Conservation (phyloP, 2,888 invertebrate species). For the Nasonovia ribisnigri region DNA sequence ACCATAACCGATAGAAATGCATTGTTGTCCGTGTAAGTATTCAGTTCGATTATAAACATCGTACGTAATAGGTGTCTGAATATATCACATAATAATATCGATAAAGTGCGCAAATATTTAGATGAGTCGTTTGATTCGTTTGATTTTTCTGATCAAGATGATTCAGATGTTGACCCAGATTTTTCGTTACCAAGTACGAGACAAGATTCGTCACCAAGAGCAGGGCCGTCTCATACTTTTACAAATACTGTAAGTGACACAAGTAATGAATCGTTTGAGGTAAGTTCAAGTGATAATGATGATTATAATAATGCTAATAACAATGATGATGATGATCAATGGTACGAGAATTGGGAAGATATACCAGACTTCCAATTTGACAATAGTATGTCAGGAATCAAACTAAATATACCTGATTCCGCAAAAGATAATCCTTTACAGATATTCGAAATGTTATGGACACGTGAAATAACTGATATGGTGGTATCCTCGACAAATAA, state of each 20-base stretch:
- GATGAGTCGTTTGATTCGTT: background rate
- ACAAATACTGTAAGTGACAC: background rate
- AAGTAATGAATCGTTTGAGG: constrained; percentile 21
- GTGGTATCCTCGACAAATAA: constrained; percentile 16
- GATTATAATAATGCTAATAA: background rate
- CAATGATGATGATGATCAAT: constrained; percentile 1
- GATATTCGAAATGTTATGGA: constrained; percentile 28
- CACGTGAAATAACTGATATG: background rate
- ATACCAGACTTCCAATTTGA: constrained; percentile 38
- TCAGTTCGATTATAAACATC: background rate
- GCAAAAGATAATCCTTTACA: constrained; percentile 27
- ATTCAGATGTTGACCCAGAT: constrained; percentile 13
- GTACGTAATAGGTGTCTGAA: background rate
- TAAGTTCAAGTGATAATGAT: constrained; percentile 19
- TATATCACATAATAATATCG: constrained; percentile 23
- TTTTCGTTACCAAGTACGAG: constrained; percentile 18
- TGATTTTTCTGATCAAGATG: background rate
- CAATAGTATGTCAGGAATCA: constrained; percentile 21
- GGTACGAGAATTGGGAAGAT: constrained; percentile 32
- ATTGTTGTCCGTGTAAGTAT: too few species aligned
- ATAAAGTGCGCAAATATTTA: constrained; percentile 3
- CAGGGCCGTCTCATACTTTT: background rate
- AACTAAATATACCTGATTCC: constrained; percentile 16
- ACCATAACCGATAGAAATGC: too few species aligned
- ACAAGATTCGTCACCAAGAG: background rate